A percentile compares a stretch with the other conserved stretches of the same genome.
These are phyloP conservation scores for Pogonomyrmex barbatus DNA, from an alignment of 1,140 invertebrate species.

Conservation along the genomic window DNA sequence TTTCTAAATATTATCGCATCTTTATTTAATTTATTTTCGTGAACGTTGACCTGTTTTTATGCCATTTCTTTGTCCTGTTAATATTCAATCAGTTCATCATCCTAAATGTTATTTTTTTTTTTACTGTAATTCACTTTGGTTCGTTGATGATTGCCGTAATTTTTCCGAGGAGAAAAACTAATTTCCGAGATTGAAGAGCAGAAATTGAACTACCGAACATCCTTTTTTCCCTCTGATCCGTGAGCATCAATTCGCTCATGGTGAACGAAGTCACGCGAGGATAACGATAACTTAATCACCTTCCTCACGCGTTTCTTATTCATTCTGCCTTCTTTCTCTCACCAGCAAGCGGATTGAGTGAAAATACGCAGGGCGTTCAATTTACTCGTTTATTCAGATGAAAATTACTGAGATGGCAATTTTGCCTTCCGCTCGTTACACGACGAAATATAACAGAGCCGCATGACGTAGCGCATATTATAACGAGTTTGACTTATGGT, in stretches of 20 bases:
- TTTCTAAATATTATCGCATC: conserved; percentile 1
- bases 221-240: not conserved
- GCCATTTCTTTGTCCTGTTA: not conserved
- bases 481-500: conserved; percentile 54
- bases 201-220: conserved; percentile 7
- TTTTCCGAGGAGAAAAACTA: not conserved
- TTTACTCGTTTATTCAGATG: conserved; percentile 41
- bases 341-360: not conserved
- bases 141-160: not conserved
- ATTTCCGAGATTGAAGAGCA: not conserved
- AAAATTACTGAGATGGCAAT: conserved; percentile 41
- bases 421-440: conserved; percentile 41
- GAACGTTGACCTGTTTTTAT: not conserved
- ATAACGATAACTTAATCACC: conserved; percentile 39
- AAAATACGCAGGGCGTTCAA: conserved; percentile 31
- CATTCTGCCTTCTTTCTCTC: not conserved
- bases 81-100: not conserved
- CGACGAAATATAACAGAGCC: conserved; percentile 20
- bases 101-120: not conserved
- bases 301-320: not conserved
- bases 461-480: conserved; percentile 49
- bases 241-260: conserved; percentile 29
- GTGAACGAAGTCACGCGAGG: conserved; percentile 25
- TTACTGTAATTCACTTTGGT: not conserved
- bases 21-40: not conserved